Evolutionary conservation across 2,797 vertebrate genomes (phyloP).

Genomic region (Zonotrichia albicollis): DNA sequence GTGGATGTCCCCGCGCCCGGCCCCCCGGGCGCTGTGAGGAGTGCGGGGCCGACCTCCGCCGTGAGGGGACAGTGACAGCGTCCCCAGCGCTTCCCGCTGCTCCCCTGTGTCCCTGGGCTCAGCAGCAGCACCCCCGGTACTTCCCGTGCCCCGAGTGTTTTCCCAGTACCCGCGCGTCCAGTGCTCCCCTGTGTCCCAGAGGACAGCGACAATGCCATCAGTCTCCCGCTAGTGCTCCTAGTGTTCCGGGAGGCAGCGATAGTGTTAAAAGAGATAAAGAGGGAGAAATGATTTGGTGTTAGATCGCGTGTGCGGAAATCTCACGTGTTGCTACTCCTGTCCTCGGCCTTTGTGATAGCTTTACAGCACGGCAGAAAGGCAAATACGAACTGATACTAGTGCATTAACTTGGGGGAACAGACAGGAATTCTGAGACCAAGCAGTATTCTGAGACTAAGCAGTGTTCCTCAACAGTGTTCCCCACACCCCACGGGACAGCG

Average conservation of each 20-base stretch:
- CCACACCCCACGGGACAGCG: not conserved
- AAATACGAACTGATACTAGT: not conserved
- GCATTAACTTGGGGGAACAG: too few relatives aligned
- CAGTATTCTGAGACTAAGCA: not conserved
- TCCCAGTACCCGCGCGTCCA: too few relatives aligned
- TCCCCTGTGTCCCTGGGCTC: too few relatives aligned
- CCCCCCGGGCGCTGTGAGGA: rapidly evolving
- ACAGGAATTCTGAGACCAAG: not conserved
- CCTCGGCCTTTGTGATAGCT: too few relatives aligned
- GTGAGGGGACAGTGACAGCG: not conserved
- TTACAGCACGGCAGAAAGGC: not conserved
- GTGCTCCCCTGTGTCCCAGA: too few relatives aligned
- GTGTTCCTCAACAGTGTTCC: not conserved
- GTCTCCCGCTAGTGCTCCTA: too few relatives aligned
- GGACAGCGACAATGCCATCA: not conserved
- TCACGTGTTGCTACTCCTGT: not conserved
- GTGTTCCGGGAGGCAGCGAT: not conserved
- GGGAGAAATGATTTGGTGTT: not conserved
- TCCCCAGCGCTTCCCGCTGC: too few relatives aligned
- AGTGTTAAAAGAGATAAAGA: not conserved
- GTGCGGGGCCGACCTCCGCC: rapidly evolving
- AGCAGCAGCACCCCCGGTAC: not conserved
- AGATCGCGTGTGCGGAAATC: rapidly evolving
- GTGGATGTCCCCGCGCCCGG: rapidly evolving
- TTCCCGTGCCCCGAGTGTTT: too few relatives aligned